phyloP scores from a whole-genome alignment of 2,888 invertebrate genomes.

The Torymus texanus region DNA sequence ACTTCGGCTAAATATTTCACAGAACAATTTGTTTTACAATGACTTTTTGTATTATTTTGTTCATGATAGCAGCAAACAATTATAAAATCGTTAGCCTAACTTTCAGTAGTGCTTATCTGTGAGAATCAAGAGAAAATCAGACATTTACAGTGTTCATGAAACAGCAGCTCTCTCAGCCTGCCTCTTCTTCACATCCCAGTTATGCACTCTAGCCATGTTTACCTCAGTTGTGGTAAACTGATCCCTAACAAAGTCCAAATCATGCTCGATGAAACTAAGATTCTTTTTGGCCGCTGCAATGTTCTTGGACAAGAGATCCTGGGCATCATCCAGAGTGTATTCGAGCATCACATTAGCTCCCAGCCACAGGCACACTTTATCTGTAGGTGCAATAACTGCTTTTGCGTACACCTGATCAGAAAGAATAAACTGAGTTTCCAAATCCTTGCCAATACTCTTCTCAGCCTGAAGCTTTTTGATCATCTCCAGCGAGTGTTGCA shows the following conservation, averaged over 20 bases:
- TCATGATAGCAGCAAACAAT: conserved; percentile 23
- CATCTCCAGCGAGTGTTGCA: conserved; percentile 93
- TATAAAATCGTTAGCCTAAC: conserved; percentile 34
- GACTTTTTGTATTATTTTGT: conserved; percentile 20
- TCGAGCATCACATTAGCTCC: conserved; percentile 98
- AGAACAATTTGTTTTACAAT: conserved; percentile 7
- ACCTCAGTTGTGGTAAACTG: conserved; percentile 99
- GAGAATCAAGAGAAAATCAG: conserved; percentile 12
- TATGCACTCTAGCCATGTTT: conserved; percentile 98
- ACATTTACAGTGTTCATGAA: conserved; percentile 35
- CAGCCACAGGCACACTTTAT: conserved; percentile 89
- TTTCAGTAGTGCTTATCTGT: conserved; percentile 19
- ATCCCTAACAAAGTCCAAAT: conserved; percentile 95
- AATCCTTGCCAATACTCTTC: conserved; percentile 80
- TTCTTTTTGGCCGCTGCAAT: conserved; percentile 89
- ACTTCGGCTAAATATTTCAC: conserved; percentile 27
- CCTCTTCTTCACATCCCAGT: conserved; percentile 97
- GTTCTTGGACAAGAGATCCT: conserved; percentile 88
- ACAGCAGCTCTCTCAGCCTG: conserved; percentile 80
- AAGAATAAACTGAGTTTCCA: conserved; percentile 92
- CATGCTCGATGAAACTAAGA: conserved; percentile 90
- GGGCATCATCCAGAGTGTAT: conserved; percentile 93
- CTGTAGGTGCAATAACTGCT: conserved; percentile 91
- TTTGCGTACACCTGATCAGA: conserved; percentile 91
- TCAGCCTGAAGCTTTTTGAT: conserved; percentile 90